Percentiles rank a stretch among this genome's conserved stretches.
Conservation (phyloP, 2,113 vertebrate genomes). For the Helogale parvula region DNA sequence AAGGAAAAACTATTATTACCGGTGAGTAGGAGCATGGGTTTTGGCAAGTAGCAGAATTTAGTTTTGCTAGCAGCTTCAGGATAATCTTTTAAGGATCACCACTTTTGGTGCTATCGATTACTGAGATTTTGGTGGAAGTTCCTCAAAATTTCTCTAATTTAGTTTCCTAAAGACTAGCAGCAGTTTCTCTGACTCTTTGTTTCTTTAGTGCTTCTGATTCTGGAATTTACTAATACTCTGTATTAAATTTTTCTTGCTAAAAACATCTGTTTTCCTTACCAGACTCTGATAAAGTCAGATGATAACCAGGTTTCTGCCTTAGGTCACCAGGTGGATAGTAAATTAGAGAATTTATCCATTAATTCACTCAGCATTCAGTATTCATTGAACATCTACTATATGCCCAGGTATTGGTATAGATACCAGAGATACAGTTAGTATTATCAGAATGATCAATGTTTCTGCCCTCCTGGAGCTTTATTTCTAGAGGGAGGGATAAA, state of each 20-base stretch:
- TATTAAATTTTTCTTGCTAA: background rate
- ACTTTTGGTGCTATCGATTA: background rate
- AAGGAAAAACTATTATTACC: background rate
- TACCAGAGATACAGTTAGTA: background rate
- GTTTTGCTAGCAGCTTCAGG: background rate
- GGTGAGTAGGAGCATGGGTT: background rate
- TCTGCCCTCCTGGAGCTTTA: background rate
- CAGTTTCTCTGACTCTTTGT: background rate
- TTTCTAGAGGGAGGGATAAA: background rate
- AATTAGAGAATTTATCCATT: background rate
- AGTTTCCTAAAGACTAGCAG: background rate
- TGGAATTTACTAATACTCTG: background rate
- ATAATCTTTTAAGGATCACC: background rate
- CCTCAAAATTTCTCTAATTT: background rate
- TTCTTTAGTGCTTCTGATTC: background rate
- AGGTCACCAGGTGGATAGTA: background rate
- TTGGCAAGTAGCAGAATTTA: background rate
- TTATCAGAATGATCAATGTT: background rate
- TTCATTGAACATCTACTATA: background rate
- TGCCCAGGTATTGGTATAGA: background rate
- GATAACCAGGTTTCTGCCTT: background rate
- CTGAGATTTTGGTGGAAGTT: background rate
- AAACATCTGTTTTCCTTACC: background rate
- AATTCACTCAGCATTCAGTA: background rate
- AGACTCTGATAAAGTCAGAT: background rate